Percentiles rank a stretch among this genome's conserved stretches.
Evolutionary conservation across 1,140 invertebrate genomes (phyloP).

Genomic region (Drosophila kohkoa): DNA sequence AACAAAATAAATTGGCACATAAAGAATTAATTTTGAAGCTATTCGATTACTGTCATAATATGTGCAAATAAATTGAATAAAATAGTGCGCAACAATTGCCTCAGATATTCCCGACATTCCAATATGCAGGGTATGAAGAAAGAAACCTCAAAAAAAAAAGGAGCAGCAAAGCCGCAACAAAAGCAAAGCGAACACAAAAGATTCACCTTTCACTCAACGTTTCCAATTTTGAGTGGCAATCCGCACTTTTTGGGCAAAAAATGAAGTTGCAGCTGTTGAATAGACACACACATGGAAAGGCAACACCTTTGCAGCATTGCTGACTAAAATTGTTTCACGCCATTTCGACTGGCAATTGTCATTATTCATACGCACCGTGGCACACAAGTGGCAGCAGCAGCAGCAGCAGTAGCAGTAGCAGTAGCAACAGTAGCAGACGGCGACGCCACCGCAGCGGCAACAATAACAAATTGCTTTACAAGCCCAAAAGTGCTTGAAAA

Average conservation of each 20-base stretch:
- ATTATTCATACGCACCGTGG: constrained; percentile 76
- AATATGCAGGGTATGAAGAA: neutral
- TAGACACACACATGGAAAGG: neutral
- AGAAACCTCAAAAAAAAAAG: neutral
- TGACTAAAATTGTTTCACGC: constrained; percentile 41
- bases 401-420: constrained; percentile 12
- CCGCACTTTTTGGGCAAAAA: constrained; percentile 15
- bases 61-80: too few relatives aligned
- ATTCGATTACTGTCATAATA: too few relatives aligned
- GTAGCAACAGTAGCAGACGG: constrained; percentile 2
- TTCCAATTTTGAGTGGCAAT: neutral
- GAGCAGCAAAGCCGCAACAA: neutral
- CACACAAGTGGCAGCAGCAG: constrained; percentile 31
- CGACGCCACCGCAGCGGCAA: constrained; percentile 20
- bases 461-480: constrained; percentile 72
- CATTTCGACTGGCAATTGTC: constrained; percentile 71
- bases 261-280: constrained; percentile 43
- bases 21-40: too few relatives aligned
- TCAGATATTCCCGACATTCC: neutral
- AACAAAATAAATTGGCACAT: too few relatives aligned
- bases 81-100: too few relatives aligned
- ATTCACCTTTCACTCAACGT: neutral
- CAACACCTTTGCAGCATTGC: too few relatives aligned
- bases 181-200: neutral
- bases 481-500: constrained; percentile 54